Evolutionary conservation across 92 coral and sea anemone genomes (phyloP), one percentile per base, ranked within the genome.

Genomic region (Paramuricea clavata): DNA sequence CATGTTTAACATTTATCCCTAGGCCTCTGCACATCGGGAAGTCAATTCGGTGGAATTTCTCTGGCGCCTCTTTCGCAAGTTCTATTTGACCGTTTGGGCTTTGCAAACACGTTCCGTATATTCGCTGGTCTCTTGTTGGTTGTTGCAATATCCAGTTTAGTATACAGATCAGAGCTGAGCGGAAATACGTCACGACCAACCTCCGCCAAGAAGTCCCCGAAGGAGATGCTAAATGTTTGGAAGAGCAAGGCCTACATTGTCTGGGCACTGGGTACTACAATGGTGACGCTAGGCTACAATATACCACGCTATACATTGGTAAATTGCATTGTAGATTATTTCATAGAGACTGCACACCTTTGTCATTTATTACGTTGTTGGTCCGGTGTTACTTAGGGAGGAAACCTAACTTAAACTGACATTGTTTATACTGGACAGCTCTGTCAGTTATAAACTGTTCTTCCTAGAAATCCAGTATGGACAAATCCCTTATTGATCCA

Each of bases 241-340:
- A 97, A 86, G 81, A 97, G 95, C 74, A 90, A 93, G 73, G 91
- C 97, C 5, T 97, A 94, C 83, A 91, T 93, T 17, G 81, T 94
- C 35, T 97, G 99, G 99, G 93, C 93, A 17, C 69, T 90, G 31
- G 95, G 95, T 11, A 95, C 95, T 0, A 87, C 97, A 34, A 83
- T 91, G 34, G 97, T 95, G 0, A 95, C 95, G 0, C 83, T 97
- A 49, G 99, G 99, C 5, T 97, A 97, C 72, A 94, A 92, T 61
- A 91, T 97, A 71, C 99, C 99, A 5, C 94, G 93, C 73, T 97
- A 94, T 79, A 93, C 92, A 47, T 61, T 97, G 97, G 99, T 97
- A 83, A 76, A 85, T 91, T 19, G 12, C 6, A 8, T 28, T 10
- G 12, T 30, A 52, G 1, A 25, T n/a, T n/a, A n/a, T n/a, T n/a